A percentile compares a stretch with the other conserved stretches of the same genome.
Evolutionary conservation across 35 echinoderm and acorn worm species (phyloP).

Genomic region (Apostichopus japonicus): DNA sequence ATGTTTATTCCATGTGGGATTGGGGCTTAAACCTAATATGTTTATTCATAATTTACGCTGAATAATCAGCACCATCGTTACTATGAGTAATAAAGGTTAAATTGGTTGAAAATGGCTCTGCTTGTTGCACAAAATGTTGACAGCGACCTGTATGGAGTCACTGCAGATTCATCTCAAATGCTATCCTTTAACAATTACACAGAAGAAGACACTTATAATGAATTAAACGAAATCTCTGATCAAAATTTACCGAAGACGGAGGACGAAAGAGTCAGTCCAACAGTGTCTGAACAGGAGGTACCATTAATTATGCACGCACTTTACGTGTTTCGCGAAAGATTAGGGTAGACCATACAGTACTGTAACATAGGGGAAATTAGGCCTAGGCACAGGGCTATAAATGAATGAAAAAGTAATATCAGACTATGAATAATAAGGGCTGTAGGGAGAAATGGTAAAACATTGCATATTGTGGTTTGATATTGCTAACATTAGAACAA

Average conservation of each 20-base stretch:
- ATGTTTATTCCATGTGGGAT: no score
- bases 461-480: no score
- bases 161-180: neutral
- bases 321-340: neutral
- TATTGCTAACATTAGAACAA: no score
- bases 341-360: neutral
- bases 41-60: conserved; percentile 21
- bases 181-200: neutral
- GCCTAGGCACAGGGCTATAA: no score
- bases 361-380: no score
- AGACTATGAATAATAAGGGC: no score
- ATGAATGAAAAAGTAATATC: no score
- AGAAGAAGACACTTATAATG: neutral
- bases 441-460: no score
- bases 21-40: neutral
- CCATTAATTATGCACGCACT: neutral
- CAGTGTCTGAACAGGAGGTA: conserved; percentile 2
- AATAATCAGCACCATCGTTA: conserved; percentile 19
- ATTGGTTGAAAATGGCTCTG: neutral
- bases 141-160: neutral
- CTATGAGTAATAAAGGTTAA: neutral
- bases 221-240: neutral
- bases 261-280: conserved; percentile 5
- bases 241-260: neutral
- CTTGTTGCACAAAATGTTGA: neutral